Conservation (phyloP, 2,797 vertebrate genomes). For the Cacajao melanocephalus region DNA sequence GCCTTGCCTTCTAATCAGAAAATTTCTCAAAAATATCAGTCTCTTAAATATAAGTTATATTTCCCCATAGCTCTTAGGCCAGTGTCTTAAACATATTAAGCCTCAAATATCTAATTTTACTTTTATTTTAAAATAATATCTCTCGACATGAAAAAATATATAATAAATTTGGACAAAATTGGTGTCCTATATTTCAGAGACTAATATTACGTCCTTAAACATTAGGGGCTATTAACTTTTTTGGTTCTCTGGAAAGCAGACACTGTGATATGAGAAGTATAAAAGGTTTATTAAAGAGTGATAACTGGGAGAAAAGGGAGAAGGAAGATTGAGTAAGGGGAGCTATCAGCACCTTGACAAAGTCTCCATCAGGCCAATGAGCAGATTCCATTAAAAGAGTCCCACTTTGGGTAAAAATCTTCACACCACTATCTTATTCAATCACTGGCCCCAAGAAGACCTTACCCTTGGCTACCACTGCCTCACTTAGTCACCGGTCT, state of each 20-base stretch:
- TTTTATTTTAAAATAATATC: not conserved
- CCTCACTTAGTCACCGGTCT: not conserved
- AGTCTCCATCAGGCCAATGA: not conserved
- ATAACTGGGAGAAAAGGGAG: not conserved
- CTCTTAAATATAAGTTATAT: not conserved
- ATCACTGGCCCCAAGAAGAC: not conserved
- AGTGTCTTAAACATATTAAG: not conserved
- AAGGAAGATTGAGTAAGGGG: not conserved
- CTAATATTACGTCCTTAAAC: not conserved
- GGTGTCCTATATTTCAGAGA: not conserved
- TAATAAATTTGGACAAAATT: not conserved
- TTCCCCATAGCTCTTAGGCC: not conserved
- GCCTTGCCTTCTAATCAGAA: not conserved
- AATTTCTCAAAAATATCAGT: not conserved
- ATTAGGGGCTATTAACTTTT: not conserved
- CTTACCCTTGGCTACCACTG: too few relatives aligned
- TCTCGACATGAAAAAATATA: not conserved
- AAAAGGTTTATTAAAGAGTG: not conserved
- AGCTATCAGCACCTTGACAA: not conserved
- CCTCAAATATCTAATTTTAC: constrained; percentile 12
- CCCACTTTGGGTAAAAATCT: not conserved
- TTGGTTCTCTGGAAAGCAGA: not conserved
- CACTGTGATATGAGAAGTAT: not conserved
- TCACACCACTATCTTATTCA: not conserved
- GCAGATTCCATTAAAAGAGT: not conserved